Base-by-base conservation (phyloP, 2,888 invertebrate species). In the Caenorhabditis auriculariae region DNA sequence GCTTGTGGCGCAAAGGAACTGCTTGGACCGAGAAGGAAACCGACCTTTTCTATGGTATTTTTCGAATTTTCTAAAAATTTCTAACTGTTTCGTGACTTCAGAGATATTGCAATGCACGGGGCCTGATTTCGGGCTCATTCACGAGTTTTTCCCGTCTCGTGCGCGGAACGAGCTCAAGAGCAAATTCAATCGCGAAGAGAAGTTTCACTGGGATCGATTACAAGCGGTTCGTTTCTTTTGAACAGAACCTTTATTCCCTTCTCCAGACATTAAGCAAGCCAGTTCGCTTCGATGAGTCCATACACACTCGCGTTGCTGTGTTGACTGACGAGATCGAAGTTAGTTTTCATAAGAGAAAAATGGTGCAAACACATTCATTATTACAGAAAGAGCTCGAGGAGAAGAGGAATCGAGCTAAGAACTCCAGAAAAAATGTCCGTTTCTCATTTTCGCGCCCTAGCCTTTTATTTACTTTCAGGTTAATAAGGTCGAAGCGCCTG, bases 41-140 rank as follows among this genome's bases (percentile, higher is more conserved):
- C 9, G 76, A 78, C 49, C 51, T 78, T 3, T 77, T 77, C 44
- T 77, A 76, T 57, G 68, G 75, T 75, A 15, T 35, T 51, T 23
- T 29, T 29, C 15, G n/a, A 51, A 43, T 42, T 3, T 24, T 29
- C 21, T 21, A 4, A 23, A 32, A 28, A 28, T 35, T 2, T 17
- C 1, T 44, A 43, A 43, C 42, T 23, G 4, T 19, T 3, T 23
- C 4, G 15, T 19, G 27, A 7, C 51, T 69, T 46, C 57, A 74
- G 76, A 75, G 35, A 61, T 80, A 7, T 61, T 80, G 4, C 63
- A 64, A 28, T 66, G 74, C 44, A 77, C 77, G 12, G 80, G 80
- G 9, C 59, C 71, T 17, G 80, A 80, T 54, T 80, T 80, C 42
- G 71, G 75, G 6, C 51, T 78, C 42, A 78, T 80, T 76, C 76